Percentiles rank a stretch among this genome's conserved stretches.
Evolutionary conservation across 2,113 vertebrate species (phyloP).

Genomic region (Trichechus manatus): DNA sequence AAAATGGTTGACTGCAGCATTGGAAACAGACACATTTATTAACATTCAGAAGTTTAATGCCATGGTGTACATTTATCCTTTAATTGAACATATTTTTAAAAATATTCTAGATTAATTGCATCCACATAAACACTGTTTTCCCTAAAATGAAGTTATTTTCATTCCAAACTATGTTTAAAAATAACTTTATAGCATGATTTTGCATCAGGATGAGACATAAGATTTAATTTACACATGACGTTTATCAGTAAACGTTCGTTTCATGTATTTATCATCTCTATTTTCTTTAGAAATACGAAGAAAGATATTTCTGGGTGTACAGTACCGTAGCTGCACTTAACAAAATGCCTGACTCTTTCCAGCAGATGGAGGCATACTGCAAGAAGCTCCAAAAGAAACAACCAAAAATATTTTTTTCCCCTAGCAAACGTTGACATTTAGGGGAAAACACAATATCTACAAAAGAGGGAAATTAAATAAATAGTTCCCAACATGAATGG

Average conservation of each 20-base stretch:
- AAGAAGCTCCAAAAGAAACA: conserved; percentile 82
- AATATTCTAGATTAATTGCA: conserved; percentile 21
- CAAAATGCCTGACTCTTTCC: conserved; percentile 53
- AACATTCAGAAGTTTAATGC: neutral
- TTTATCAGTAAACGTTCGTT: neutral
- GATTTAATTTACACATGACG: neutral
- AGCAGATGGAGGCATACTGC: conserved; percentile 87
- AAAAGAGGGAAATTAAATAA: conserved; percentile 82
- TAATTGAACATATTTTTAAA: conserved; percentile 30
- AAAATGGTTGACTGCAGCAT: neutral
- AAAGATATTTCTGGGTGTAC: fast-evolving
- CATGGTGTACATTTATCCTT: conserved; percentile 23
- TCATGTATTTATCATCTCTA: neutral
- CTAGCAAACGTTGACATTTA: conserved; percentile 81
- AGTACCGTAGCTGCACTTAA: fast-evolving
- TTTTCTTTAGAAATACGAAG: neutral
- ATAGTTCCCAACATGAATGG: conserved; percentile 75
- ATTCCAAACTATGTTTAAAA: neutral
- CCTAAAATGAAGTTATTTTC: conserved; percentile 53
- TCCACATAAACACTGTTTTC: conserved; percentile 18
- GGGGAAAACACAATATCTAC: conserved; percentile 83
- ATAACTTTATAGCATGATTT: neutral
- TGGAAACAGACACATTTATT: neutral
- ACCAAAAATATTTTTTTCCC: conserved; percentile 39
- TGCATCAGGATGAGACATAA: neutral